phyloP scores from a whole-genome alignment of 2,888 invertebrate genomes.

The Temnothorax unifasciatus region DNA sequence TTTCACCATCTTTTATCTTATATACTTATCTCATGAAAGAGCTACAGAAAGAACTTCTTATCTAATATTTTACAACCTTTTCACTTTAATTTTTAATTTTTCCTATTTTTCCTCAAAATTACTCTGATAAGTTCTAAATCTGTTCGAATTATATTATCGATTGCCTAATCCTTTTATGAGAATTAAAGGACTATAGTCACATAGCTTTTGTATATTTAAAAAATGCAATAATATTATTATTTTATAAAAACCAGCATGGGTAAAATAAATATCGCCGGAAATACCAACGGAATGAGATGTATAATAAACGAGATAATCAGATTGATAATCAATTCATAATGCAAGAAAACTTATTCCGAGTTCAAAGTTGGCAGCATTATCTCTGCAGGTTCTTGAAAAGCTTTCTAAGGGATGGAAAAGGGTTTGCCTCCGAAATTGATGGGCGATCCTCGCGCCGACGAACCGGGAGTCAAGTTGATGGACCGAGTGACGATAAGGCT shows the following conservation, averaged over 20 bases:
- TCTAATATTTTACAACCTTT: not conserved
- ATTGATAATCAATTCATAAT: conserved; percentile 22
- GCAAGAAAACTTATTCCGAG: conserved; percentile 12
- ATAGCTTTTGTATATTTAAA: not conserved
- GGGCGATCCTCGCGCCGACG: conserved; percentile 77
- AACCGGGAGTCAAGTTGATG: conserved; percentile 81
- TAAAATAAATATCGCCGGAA: conserved; percentile 25
- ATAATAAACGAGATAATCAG: conserved; percentile 1
- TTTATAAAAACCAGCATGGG: not conserved
- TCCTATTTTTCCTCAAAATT: not conserved
- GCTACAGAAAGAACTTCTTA: not conserved
- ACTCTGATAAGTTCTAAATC: not conserved
- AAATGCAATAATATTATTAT: not conserved
- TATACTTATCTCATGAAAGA: not conserved
- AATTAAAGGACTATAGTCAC: not conserved
- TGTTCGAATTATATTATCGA: not conserved
- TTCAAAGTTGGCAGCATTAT: conserved; percentile 35
- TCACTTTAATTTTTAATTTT: not conserved
- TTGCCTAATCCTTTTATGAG: not conserved
- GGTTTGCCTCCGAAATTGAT: conserved; percentile 81
- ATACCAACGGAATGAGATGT: conserved; percentile 36
- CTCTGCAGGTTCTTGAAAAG: conserved; percentile 53
- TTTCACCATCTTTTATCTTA: not conserved
- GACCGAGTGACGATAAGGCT: conserved; percentile 82
- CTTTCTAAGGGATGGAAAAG: conserved; percentile 60